Percentiles rank a stretch among this genome's conserved stretches.
phyloP scores from a whole-genome alignment of 2,888 invertebrate species.

The Elaeidobius kamerunicus region DNA sequence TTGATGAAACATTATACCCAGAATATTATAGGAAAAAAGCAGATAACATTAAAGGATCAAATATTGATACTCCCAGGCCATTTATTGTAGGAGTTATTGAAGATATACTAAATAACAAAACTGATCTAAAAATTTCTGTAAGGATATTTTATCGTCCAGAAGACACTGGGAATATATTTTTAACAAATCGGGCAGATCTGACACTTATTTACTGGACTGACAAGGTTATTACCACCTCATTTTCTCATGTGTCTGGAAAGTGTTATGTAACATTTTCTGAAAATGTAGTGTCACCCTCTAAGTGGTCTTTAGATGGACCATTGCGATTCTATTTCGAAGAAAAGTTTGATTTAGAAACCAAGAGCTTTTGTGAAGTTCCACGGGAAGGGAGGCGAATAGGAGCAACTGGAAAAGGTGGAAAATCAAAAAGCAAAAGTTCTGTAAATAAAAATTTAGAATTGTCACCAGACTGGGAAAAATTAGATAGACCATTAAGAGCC shows the following conservation, averaged over 20 bases:
- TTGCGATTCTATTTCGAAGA: constrained; percentile 72
- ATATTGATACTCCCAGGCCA: constrained; percentile 69
- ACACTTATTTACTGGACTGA: constrained; percentile 76
- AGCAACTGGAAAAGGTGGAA: constrained; percentile 52
- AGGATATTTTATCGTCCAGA: constrained; percentile 73
- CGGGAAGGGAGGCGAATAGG: constrained; percentile 58
- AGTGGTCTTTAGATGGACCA: constrained; percentile 64
- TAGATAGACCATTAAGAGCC: constrained; percentile 57
- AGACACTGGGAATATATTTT: constrained; percentile 60
- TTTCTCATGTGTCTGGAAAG: constrained; percentile 63
- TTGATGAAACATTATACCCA: constrained; percentile 73
- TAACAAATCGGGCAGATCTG: constrained; percentile 62
- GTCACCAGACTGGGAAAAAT: constrained; percentile 45
- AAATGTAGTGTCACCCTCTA: constrained; percentile 53
- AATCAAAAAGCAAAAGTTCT: constrained; percentile 56
- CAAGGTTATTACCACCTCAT: constrained; percentile 59
- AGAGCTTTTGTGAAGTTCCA: constrained; percentile 62
- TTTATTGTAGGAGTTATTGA: constrained; percentile 71
- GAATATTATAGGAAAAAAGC: constrained; percentile 76
- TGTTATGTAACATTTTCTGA: constrained; percentile 66
- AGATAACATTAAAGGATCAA: constrained; percentile 67
- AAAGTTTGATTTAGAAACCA: constrained; percentile 59
- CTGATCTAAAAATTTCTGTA: constrained; percentile 61
- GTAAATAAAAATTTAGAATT: constrained; percentile 37
- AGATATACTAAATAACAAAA: constrained; percentile 51